Evolutionary conservation across 2,113 vertebrate genomes (phyloP), one percentile per base, ranked within the genome.

Genomic region (Sebastes fasciatus): DNA sequence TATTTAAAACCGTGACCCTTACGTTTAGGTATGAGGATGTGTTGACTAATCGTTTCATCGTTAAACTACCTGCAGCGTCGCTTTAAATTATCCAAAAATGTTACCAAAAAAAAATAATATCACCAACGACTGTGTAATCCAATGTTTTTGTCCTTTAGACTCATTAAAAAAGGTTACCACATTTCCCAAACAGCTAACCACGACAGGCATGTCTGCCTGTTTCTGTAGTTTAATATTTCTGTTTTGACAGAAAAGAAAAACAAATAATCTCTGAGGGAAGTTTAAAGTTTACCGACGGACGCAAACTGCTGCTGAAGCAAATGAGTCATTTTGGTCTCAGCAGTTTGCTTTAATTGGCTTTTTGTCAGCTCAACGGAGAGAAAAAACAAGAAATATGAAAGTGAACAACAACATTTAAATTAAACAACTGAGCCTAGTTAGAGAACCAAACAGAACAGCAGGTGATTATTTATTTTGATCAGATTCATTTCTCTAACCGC

Each of bases 331-430:
- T 64, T 68, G 40, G 43, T 84, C 82, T 64, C 82, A 85, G 84
- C 67, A 67, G 75, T 90, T 83, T 74, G 65, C 76, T 73, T 77
- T 75, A 81, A 92, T 89, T 86, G 80, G 66, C 69, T 74, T 42
- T 40, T 34, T 34, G 34, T 34, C 34, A 34, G 34, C 34, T 34
- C 34, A 34, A 34, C 34, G 34, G 34, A 60, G 58, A 52, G 71
- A 76, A 79, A 66, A 83, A 81, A 55, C 19, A 77, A 49, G 26
- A 40, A 73, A 70, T 66, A 75, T 65, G 40, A 74, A 77, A 26
- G 48, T 45, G 57, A 74, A 45, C 34, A 34, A 34, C 26, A 34
- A 34, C 34, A 72, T 66, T 74, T 19, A 57, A 77, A 90, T 65
- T 1, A 80, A 82, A 73, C 23, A 23, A 55, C 73, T 8, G 75